A percentile compares a stretch with the other conserved stretches of the same genome.
Evolutionary conservation across 2,888 invertebrate species (phyloP).

Genomic region (Reticulitermes lucifugus): DNA sequence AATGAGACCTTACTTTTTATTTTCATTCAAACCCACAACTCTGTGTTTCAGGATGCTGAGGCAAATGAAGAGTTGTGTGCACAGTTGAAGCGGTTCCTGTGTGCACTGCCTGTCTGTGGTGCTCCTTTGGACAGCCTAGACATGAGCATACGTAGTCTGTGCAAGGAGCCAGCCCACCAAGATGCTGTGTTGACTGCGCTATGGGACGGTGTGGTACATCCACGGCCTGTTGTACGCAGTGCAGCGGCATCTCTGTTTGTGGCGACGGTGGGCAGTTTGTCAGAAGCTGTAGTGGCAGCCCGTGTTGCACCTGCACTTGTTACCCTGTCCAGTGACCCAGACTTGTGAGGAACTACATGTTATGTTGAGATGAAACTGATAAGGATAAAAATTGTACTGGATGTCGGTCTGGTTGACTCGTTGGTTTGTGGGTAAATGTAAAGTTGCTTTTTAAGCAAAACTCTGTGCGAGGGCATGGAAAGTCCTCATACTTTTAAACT

Average conservation of each 20-base stretch:
- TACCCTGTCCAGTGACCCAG: slow-evolving; percentile 76
- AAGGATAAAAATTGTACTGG: no score
- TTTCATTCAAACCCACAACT: no score
- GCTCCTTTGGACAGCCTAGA: slow-evolving; percentile 64
- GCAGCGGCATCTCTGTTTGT: slow-evolving; percentile 73
- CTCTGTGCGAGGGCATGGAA: background rate
- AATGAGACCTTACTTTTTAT: background rate
- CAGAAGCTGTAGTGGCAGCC: slow-evolving; percentile 68
- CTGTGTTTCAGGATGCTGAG: slow-evolving; percentile 36
- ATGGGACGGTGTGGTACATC: slow-evolving; percentile 78
- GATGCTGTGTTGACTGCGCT: slow-evolving; percentile 73
- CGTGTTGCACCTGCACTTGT: slow-evolving; percentile 77
- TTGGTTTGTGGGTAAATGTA: background rate
- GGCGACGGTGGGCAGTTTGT: slow-evolving; percentile 67
- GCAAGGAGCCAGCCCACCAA: slow-evolving; percentile 63
- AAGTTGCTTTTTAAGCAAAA: background rate
- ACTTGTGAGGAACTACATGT: slow-evolving; percentile 67
- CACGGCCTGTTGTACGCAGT: slow-evolving; percentile 70
- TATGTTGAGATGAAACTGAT: no score
- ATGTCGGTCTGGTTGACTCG: no score
- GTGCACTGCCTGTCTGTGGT: slow-evolving; percentile 67
- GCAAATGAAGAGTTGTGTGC: slow-evolving; percentile 55
- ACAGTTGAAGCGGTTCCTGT: slow-evolving; percentile 59
- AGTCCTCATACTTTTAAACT: no score
- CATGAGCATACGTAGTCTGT: slow-evolving; percentile 61